Evolutionary conservation across 2,888 invertebrate genomes (phyloP).

Genomic region (Morpho deidamia): DNA sequence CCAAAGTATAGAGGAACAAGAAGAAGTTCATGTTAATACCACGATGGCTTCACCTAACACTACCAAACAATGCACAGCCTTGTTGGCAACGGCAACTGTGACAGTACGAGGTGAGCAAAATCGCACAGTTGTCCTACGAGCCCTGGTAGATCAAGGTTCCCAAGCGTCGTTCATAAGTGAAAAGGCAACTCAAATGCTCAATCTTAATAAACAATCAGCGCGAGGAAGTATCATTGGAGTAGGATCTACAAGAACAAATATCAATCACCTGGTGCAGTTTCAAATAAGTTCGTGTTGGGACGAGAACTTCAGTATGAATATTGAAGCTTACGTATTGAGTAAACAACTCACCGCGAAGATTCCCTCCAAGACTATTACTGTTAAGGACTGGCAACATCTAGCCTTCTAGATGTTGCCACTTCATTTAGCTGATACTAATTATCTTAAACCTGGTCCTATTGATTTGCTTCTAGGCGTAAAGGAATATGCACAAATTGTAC

Average conservation of each 20-base stretch:
- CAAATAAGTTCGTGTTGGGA: slow-evolving; percentile 6
- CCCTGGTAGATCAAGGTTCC: neutral
- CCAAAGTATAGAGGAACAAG: too few relatives aligned
- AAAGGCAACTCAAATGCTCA: neutral
- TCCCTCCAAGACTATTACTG: slow-evolving; percentile 11
- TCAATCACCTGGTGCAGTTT: slow-evolving; percentile 25
- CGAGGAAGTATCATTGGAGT: slow-evolving; percentile 15
- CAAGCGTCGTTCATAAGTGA: neutral
- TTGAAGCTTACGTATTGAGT: slow-evolving; percentile 22
- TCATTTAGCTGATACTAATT: slow-evolving; percentile 25
- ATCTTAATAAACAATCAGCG: slow-evolving; percentile 7
- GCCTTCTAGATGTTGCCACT: too few relatives aligned
- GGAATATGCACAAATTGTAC: slow-evolving; percentile 17
- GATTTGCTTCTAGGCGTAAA: slow-evolving; percentile 29
- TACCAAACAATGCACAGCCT: too few relatives aligned
- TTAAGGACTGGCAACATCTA: slow-evolving; percentile 16
- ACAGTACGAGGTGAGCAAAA: neutral
- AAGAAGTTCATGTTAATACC: too few relatives aligned
- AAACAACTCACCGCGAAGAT: slow-evolving; percentile 24
- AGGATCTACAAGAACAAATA: slow-evolving; percentile 19
- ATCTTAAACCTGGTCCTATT: slow-evolving; percentile 21
- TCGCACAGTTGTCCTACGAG: neutral
- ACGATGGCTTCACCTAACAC: too few relatives aligned
- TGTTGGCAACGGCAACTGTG: too few relatives aligned
- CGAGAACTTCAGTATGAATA: neutral